phyloP scores from a whole-genome alignment of 1,140 invertebrate genomes.

The Aphis craccivora region DNA sequence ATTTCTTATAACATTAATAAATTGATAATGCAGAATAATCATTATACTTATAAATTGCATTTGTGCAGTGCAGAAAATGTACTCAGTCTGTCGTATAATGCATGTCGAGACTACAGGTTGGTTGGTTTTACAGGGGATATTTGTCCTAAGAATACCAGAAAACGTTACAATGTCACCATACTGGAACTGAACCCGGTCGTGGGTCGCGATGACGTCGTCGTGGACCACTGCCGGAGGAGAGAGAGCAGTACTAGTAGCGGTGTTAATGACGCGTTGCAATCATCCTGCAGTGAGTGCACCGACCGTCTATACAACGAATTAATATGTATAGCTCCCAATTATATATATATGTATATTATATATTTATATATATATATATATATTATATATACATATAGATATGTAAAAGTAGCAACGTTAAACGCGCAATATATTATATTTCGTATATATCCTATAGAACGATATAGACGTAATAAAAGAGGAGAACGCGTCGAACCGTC shows the following conservation, averaged over 20 bases:
- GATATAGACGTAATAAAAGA: neutral
- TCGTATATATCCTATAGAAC: neutral
- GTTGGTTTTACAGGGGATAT: slow-evolving; percentile 51
- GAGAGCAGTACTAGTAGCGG: slow-evolving; percentile 41
- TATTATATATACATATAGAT: neutral
- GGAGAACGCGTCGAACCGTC: neutral
- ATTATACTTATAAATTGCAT: neutral
- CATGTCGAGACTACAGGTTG: neutral
- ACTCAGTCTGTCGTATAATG: neutral
- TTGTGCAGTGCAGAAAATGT: neutral
- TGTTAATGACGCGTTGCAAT: slow-evolving; percentile 39
- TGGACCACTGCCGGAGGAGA: slow-evolving; percentile 39
- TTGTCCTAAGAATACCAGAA: slow-evolving; percentile 34
- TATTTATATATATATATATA: too few species aligned
- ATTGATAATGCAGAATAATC: neutral
- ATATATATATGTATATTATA: neutral
- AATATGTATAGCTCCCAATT: neutral
- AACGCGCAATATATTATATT: neutral
- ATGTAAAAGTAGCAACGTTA: neutral
- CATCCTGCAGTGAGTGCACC: slow-evolving; percentile 35
- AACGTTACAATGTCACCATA: slow-evolving; percentile 50
- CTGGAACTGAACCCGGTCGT: slow-evolving; percentile 49
- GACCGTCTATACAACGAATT: neutral
- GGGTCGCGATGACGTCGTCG: slow-evolving; percentile 22
- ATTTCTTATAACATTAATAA: neutral